These are phyloP conservation scores for Xiphophorus couchianus DNA, from an alignment of 2,113 vertebrate genomes.

Conservation along the genomic window DNA sequence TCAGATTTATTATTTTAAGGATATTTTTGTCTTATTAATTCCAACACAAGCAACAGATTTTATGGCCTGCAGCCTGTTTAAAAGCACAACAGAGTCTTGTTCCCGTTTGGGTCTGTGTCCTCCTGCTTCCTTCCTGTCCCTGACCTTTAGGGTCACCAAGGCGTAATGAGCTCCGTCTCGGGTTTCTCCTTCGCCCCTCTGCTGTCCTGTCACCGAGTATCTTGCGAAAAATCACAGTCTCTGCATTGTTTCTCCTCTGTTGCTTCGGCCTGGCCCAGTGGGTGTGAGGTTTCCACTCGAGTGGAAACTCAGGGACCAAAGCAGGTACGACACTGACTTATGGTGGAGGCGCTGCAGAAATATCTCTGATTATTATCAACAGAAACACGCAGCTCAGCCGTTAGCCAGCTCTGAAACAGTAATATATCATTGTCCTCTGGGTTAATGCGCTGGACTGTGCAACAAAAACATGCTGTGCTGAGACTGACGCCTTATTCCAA, in stretches of 20 bases:
- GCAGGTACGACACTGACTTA: conserved; percentile 58
- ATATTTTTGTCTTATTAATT: neutral
- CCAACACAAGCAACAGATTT: conserved; percentile 25
- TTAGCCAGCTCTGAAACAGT: conserved; percentile 26
- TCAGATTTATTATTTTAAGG: neutral
- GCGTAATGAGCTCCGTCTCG: conserved; percentile 59
- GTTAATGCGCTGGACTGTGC: conserved; percentile 10
- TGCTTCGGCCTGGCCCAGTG: conserved; percentile 23
- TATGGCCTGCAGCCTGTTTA: conserved; percentile 27
- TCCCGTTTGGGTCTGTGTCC: conserved; percentile 42
- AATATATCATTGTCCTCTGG: conserved; percentile 29
- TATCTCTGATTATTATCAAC: conserved; percentile 53
- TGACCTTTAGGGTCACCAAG: conserved; percentile 67
- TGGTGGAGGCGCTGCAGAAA: conserved; percentile 54
- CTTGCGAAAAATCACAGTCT: conserved; percentile 32
- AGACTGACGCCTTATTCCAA: conserved; percentile 9
- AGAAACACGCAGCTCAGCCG: conserved; percentile 34
- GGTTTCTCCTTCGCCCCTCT: conserved; percentile 33
- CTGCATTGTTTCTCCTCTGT: conserved; percentile 24
- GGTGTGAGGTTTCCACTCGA: conserved; percentile 23
- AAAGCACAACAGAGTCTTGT: conserved; percentile 33
- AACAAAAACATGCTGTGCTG: conserved; percentile 26
- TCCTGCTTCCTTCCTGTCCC: conserved; percentile 64
- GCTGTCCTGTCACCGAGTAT: conserved; percentile 18
- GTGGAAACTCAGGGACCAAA: conserved; percentile 17